Evolutionary conservation across 1,140 invertebrate genomes (phyloP).

Genomic region (Pseudomyrmex cubaensis): DNA sequence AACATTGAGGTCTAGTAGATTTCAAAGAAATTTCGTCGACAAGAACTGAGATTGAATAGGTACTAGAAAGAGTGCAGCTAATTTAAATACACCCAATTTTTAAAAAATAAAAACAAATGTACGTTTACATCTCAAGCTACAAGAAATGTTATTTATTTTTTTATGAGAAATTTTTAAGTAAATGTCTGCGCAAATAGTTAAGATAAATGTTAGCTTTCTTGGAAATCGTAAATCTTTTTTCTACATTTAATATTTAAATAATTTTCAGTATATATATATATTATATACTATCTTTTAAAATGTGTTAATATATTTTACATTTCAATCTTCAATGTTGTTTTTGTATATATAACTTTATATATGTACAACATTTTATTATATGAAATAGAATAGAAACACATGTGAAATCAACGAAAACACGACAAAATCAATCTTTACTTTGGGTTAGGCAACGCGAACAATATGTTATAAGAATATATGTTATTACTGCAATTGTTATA

Average conservation of each 20-base stretch:
- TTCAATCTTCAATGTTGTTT: too few species aligned
- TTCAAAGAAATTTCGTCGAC: not conserved
- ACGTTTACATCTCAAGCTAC: conserved; percentile 20
- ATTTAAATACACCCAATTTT: conserved; percentile 35
- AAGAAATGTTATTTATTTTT: conserved; percentile 57
- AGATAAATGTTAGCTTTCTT: conserved; percentile 19
- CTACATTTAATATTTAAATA: conserved; percentile 12
- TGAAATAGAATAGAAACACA: too few species aligned
- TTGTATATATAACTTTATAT: too few species aligned
- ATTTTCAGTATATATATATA: too few species aligned
- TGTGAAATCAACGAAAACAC: conserved; percentile 22
- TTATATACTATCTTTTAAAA: too few species aligned
- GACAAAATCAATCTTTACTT: conserved; percentile 29
- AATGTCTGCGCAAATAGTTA: conserved; percentile 17
- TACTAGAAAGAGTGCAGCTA: conserved; percentile 39
- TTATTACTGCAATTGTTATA: conserved; percentile 31
- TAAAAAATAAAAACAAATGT: conserved; percentile 10
- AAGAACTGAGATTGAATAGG: conserved; percentile 53
- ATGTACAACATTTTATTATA: too few species aligned
- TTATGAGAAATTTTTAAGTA: conserved; percentile 37
- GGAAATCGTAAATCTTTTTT: conserved; percentile 36
- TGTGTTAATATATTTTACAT: too few species aligned
- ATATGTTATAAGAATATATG: not conserved
- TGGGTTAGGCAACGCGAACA: conserved; percentile 28
- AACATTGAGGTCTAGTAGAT: too few species aligned